These are phyloP conservation scores for Cataglyphis livida DNA, from an alignment of 2,888 invertebrate genomes.

Conservation along the genomic window DNA sequence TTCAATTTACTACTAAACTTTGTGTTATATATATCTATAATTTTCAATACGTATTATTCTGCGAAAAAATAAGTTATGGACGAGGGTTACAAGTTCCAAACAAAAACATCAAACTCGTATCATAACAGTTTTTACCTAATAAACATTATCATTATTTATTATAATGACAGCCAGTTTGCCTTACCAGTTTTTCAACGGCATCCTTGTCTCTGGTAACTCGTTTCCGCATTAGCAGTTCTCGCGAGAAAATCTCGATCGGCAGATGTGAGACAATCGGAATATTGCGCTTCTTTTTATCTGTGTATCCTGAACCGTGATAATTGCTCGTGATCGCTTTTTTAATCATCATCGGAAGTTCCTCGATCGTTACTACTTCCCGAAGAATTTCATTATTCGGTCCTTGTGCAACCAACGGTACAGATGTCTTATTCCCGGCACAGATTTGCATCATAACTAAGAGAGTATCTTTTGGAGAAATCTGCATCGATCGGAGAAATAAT, in stretches of 20 bases:
- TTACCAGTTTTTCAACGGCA: slow-evolving; percentile 60
- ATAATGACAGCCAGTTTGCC: background rate
- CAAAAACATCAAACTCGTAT: background rate
- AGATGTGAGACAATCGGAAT: background rate
- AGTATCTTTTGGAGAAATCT: slow-evolving; percentile 72
- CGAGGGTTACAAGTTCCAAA: background rate
- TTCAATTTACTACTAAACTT: no score
- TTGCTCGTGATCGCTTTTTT: slow-evolving; percentile 55
- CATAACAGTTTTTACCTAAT: background rate
- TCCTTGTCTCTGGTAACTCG: slow-evolving; percentile 56
- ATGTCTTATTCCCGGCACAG: slow-evolving; percentile 61
- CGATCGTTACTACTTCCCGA: slow-evolving; percentile 60
- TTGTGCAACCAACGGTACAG: slow-evolving; percentile 69
- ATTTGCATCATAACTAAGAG: slow-evolving; percentile 72
- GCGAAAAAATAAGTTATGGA: background rate
- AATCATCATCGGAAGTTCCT: slow-evolving; percentile 70
- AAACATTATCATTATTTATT: background rate
- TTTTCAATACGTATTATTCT: background rate
- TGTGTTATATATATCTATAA: background rate
- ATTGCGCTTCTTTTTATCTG: slow-evolving; percentile 52
- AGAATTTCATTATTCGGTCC: slow-evolving; percentile 74
- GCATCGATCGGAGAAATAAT: background rate
- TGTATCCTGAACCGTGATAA: slow-evolving; percentile 61
- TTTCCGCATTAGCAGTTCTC: slow-evolving; percentile 33
- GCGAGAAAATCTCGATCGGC: slow-evolving; percentile 19